A percentile compares a stretch with the other conserved stretches of the same genome.
phyloP scores from a whole-genome alignment of 2,888 invertebrate species.

The Chalcosyrphus nemorum region DNA sequence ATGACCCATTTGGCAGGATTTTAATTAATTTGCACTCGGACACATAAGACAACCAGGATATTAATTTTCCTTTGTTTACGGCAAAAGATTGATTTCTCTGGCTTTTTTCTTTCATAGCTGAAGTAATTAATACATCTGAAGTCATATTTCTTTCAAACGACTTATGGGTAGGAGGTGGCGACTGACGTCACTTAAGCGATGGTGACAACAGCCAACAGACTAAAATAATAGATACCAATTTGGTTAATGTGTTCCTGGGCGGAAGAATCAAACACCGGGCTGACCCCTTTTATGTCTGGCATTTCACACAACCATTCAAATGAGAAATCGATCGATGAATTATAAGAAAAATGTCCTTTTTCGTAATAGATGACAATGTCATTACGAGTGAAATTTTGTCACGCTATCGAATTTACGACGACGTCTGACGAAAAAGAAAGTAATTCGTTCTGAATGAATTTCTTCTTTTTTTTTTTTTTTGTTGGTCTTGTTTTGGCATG shows the following conservation, averaged over 20 bases:
- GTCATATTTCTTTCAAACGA: slow-evolving; percentile 19
- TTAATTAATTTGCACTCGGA: slow-evolving; percentile 68
- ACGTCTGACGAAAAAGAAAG: slow-evolving; percentile 13
- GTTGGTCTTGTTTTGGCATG: slow-evolving; percentile 39
- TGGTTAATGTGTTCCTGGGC: slow-evolving; percentile 58
- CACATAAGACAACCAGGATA: slow-evolving; percentile 28
- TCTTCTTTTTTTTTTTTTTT: slow-evolving; percentile 15
- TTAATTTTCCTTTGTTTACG: slow-evolving; percentile 56
- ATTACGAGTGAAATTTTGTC: slow-evolving; percentile 58
- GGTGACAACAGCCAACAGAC: slow-evolving; percentile 33
- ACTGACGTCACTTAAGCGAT: slow-evolving; percentile 24
- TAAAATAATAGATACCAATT: slow-evolving; percentile 63
- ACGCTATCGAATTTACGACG: slow-evolving; percentile 65
- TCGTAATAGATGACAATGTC: slow-evolving; percentile 62
- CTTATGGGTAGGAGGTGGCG: slow-evolving; percentile 30
- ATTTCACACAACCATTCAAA: slow-evolving; percentile 63
- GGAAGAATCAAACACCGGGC: slow-evolving; percentile 30
- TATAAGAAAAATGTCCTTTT: slow-evolving; percentile 38
- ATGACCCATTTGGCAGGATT: slow-evolving; percentile 57
- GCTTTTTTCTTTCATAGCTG: background rate
- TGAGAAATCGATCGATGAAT: slow-evolving; percentile 60
- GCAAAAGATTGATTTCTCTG: slow-evolving; percentile 35
- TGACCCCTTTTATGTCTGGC: slow-evolving; percentile 58
- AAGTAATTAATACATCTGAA: slow-evolving; percentile 19
- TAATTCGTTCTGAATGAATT: slow-evolving; percentile 35